These are phyloP conservation scores for Spinus olivaceus DNA, from an alignment of 2,797 vertebrate species.

Conservation along the genomic window DNA sequence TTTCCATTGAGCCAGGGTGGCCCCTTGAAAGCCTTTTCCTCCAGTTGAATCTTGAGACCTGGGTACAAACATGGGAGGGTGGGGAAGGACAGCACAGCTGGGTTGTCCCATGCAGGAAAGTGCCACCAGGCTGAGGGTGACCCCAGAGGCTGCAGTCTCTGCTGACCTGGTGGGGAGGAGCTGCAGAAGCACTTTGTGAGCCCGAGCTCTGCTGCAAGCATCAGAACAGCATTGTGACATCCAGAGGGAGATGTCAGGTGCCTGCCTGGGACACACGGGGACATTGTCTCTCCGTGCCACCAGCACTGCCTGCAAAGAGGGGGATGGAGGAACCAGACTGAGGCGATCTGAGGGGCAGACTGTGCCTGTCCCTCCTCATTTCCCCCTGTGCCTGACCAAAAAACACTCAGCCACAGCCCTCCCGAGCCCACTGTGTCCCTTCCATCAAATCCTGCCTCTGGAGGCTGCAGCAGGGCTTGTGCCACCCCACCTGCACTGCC, in stretches of 20 bases:
- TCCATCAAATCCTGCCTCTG: no score
- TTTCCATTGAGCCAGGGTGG: constrained; percentile 11
- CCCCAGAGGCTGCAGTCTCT: fast-evolving
- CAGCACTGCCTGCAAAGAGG: not conserved
- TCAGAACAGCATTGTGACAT: fast-evolving
- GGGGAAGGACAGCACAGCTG: not conserved
- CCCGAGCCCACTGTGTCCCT: fast-evolving
- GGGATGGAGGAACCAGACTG: not conserved
- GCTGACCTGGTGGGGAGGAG: not conserved
- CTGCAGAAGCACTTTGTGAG: not conserved
- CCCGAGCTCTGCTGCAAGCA: fast-evolving
- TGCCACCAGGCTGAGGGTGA: not conserved
- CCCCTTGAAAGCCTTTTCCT: not conserved
- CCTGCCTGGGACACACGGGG: fast-evolving
- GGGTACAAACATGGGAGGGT: not conserved
- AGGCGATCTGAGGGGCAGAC: not conserved
- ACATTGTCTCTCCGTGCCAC: fast-evolving
- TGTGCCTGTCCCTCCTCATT: not conserved
- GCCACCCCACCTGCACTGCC: not conserved
- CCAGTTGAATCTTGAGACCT: not conserved
- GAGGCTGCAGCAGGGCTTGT: not conserved
- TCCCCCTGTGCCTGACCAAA: not conserved
- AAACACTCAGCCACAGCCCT: not conserved
- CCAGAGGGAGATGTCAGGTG: not conserved
- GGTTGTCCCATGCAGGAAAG: fast-evolving